phyloP scores from a whole-genome alignment of 2,113 vertebrate species.

The Phaethornis superciliosus region DNA sequence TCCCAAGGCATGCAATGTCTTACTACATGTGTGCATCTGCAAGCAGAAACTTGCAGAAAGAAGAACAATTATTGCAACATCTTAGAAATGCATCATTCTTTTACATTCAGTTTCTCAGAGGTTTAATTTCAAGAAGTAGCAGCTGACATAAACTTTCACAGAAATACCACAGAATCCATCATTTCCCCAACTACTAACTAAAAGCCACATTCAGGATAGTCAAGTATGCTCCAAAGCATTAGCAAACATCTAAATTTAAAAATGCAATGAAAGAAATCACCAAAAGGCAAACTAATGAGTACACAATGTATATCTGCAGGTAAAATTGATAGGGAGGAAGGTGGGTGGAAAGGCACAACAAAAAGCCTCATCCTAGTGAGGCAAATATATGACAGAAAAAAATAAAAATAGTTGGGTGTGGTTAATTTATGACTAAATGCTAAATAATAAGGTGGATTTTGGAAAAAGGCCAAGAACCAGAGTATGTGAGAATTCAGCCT shows the following conservation, averaged over 20 bases:
- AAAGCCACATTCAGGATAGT: constrained; percentile 3
- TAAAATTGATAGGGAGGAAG: not conserved
- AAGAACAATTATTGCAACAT: not conserved
- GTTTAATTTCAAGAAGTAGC: not conserved
- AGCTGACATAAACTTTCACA: not conserved
- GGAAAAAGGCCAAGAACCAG: not conserved
- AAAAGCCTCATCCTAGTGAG: not conserved
- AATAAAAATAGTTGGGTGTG: not conserved
- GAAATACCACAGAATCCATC: constrained; percentile 11
- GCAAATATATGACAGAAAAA: not conserved
- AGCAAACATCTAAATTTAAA: constrained; percentile 19
- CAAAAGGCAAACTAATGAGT: not conserved
- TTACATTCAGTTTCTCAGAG: not conserved
- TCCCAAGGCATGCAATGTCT: fast-evolving
- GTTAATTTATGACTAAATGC: not conserved
- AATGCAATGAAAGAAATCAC: not conserved
- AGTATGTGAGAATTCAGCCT: not conserved
- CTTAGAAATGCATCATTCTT: not conserved
- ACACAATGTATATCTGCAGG: not conserved
- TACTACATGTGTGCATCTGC: not conserved
- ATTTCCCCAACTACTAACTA: constrained; percentile 14
- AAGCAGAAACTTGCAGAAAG: not conserved
- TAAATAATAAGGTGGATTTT: not conserved
- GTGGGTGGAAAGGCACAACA: not conserved
- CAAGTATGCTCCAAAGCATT: constrained; percentile 29